Percentiles rank a stretch among this genome's conserved stretches.
Evolutionary conservation across 2,113 vertebrate genomes (phyloP).

Genomic region (Psephotus haematonotus): DNA sequence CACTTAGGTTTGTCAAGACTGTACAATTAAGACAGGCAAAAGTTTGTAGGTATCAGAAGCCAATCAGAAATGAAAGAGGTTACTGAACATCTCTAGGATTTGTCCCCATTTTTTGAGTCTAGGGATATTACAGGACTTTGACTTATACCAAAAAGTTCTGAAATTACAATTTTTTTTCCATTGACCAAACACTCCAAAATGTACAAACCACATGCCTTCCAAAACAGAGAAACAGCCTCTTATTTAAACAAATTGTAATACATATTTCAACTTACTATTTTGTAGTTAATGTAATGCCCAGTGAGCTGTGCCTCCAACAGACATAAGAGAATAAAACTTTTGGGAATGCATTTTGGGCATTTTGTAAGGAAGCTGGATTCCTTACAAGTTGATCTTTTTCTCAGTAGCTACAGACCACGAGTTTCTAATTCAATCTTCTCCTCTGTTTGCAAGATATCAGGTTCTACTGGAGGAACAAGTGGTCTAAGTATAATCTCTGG

Average conservation of each 20-base stretch:
- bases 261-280: slow-evolving; percentile 64
- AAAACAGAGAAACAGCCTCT: slow-evolving; percentile 50
- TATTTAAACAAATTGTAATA: slow-evolving; percentile 55
- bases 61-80: slow-evolving; percentile 20
- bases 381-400: slow-evolving; percentile 26
- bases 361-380: slow-evolving; percentile 66
- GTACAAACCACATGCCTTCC: slow-evolving; percentile 51
- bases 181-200: slow-evolving; percentile 40
- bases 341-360: slow-evolving; percentile 75
- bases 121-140: slow-evolving; percentile 49
- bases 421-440: slow-evolving; percentile 98
- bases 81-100: slow-evolving; percentile 44
- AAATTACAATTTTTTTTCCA: slow-evolving; percentile 40
- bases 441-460: slow-evolving; percentile 83
- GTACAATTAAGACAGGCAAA: slow-evolving; percentile 57
- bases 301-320: slow-evolving; percentile 46
- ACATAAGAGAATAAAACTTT: slow-evolving; percentile 63
- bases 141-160: slow-evolving; percentile 38
- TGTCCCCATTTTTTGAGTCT: slow-evolving; percentile 59
- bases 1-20: slow-evolving; percentile 62
- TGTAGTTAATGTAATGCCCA: slow-evolving; percentile 72
- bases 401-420: slow-evolving; percentile 81
- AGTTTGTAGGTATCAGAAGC: slow-evolving; percentile 24
- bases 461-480: slow-evolving; percentile 83
- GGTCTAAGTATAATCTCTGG: slow-evolving; percentile 91